Base-by-base conservation (phyloP, 2,888 invertebrate genomes). In the Yponomeuta cagnagella region DNA sequence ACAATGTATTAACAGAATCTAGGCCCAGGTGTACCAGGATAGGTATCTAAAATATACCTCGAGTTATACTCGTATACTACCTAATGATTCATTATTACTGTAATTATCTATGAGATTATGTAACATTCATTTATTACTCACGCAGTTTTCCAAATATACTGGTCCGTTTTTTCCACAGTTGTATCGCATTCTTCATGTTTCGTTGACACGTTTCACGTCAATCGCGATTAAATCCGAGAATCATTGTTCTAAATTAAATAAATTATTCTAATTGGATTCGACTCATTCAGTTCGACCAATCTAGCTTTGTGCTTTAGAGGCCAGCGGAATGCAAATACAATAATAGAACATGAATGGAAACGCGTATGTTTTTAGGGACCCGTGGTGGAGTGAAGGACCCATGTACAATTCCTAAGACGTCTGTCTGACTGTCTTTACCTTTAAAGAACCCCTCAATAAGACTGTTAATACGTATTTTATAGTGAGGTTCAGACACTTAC, bases 181-280 rank as follows among this genome's bases (percentile, higher is more conserved):
- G 66, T 70, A 71, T 68, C 72, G 74, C 74, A 72, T 73, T 73
- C 71, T 72, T 73, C 73, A 76, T 76, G 73, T 58, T 58, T 12
- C 15, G 73, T 73, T 31, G 71, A 67, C 23, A 67, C 30, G 1
- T 8, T 64, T 64, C 64, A 64, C 64, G 3, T 30, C 10, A 64
- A n/a, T 63, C 2, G 30, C 52, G 15, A 12, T 58, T 10, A 23
- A 23, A 64, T 30, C 10, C 30, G 23, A 64, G 30, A 64, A 64
- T 30, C 30, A 64, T 31, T n/a, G 30, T 64, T 64, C 64, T 23
- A 64, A 30, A 30, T 10, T 64, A 64, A 64, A 64, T 23, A 8
- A 64, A 64, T 30, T 64, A 31, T 23, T 64, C 52, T 12, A 12
- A 64, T 64, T 64, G 30, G 6, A 8, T 23, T 23, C 64, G 43